Conservation (phyloP, 2,113 vertebrate genomes). For the Pelodiscus sinensis region DNA sequence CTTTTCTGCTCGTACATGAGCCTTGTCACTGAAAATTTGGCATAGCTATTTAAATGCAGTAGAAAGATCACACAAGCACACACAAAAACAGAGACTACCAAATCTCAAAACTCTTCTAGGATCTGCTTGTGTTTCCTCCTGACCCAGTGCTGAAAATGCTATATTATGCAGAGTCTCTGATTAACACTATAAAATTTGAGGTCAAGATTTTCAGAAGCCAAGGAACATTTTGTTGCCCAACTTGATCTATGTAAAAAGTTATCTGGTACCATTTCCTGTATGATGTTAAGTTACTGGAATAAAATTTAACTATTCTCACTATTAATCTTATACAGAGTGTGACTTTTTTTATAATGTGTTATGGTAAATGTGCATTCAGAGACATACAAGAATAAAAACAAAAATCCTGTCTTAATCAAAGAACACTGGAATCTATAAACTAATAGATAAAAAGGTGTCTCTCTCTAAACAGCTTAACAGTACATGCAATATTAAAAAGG, state of each 20-base stretch:
- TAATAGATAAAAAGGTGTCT: background rate
- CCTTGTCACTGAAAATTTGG: background rate
- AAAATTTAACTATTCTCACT: background rate
- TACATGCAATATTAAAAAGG: background rate
- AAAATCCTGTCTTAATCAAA: background rate
- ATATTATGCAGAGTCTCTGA: background rate
- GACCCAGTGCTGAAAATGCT: background rate
- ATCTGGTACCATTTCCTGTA: background rate
- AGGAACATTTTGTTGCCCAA: background rate
- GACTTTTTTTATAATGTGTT: background rate
- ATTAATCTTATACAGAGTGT: background rate
- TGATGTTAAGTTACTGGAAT: background rate
- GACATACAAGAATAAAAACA: background rate
- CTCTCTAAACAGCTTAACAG: background rate
- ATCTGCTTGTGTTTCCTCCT: background rate
- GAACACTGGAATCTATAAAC: background rate
- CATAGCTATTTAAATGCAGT: background rate
- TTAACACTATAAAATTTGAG: background rate
- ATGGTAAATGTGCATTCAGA: background rate
- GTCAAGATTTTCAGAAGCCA: background rate
- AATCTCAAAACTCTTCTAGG: background rate
- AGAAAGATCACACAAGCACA: background rate
- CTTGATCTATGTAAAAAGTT: conserved; percentile 3
- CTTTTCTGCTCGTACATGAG: background rate
- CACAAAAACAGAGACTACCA: background rate